These are phyloP conservation scores for Ianthella basta DNA, from an alignment of 37 sponge, comb jelly and placozoan species.

Conservation along the genomic window DNA sequence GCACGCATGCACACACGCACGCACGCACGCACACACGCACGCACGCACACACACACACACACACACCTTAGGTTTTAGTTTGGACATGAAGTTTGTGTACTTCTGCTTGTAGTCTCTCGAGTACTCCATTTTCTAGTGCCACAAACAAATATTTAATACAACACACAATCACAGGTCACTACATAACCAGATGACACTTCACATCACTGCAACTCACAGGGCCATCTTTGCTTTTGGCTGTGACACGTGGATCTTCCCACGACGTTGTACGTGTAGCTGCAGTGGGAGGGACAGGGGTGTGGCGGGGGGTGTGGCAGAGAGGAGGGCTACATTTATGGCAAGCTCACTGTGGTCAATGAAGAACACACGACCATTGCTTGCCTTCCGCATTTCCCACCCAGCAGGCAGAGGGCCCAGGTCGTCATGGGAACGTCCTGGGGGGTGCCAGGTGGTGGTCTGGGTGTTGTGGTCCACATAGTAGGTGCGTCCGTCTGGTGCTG, in stretches of 20 bases:
- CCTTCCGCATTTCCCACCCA: constrained; percentile 88
- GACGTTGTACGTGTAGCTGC: constrained; percentile 81
- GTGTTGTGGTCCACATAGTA: constrained; percentile 49
- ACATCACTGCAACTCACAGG: constrained; percentile 47
- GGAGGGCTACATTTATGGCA: neutral
- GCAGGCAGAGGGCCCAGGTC: constrained; percentile 37
- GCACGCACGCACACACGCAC: too few species aligned
- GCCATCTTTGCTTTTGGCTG: constrained; percentile 60
- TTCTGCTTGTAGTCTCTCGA: constrained; percentile 89
- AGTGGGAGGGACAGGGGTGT: neutral
- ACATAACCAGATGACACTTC: neutral
- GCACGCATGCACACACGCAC: neutral
- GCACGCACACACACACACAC: too few species aligned
- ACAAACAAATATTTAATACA: neutral
- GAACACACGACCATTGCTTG: constrained; percentile 55
- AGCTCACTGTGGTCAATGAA: constrained; percentile 63
- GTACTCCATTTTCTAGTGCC: constrained; percentile 50
- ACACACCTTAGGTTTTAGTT: constrained; percentile 43
- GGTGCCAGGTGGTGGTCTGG: constrained; percentile 37
- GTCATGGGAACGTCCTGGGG: constrained; percentile 10
- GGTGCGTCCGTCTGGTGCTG: constrained; percentile 23
- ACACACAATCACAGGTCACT: neutral
- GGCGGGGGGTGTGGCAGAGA: neutral
- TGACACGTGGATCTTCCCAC: constrained; percentile 90
- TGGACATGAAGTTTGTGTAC: constrained; percentile 74